phyloP scores from a whole-genome alignment of 2,888 invertebrate genomes.

The Tachina grossa region DNA sequence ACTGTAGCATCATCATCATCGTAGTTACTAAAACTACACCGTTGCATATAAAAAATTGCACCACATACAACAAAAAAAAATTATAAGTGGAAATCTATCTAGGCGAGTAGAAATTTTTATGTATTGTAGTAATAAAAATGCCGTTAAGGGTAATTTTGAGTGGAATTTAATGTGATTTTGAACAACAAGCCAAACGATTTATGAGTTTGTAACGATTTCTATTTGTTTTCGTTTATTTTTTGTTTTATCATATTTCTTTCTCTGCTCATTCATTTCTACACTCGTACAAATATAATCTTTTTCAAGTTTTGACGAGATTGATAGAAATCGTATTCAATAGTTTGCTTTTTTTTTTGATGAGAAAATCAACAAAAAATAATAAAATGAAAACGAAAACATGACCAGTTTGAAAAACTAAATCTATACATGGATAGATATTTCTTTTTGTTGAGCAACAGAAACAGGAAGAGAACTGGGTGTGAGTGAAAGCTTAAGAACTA shows the following conservation, averaged over 20 bases:
- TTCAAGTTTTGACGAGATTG: constrained; percentile 61
- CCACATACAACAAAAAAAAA: constrained; percentile 4
- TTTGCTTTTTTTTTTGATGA: neutral
- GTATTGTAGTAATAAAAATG: constrained; percentile 64
- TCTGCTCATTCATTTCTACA: constrained; percentile 24
- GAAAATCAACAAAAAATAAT: neutral
- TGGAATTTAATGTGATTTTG: constrained; percentile 69
- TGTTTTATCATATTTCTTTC: constrained; percentile 7
- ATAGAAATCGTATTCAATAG: constrained; percentile 62
- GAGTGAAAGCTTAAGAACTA: constrained; percentile 30
- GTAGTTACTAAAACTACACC: neutral
- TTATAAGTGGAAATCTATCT: constrained; percentile 12
- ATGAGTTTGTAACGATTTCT: constrained; percentile 71
- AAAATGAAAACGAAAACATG: constrained; percentile 51
- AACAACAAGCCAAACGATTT: constrained; percentile 69
- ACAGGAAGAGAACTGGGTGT: neutral
- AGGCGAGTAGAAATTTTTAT: constrained; percentile 28
- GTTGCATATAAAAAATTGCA: neutral
- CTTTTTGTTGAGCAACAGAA: constrained; percentile 3
- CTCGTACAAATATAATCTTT: constrained; percentile 43
- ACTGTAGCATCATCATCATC: constrained; percentile 10
- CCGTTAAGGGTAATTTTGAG: constrained; percentile 68
- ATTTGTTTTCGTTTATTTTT: constrained; percentile 55
- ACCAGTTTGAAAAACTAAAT: constrained; percentile 16
- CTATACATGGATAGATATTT: neutral